Base-by-base conservation (phyloP, 1,140 invertebrate genomes). In the Euschistus heros region DNA sequence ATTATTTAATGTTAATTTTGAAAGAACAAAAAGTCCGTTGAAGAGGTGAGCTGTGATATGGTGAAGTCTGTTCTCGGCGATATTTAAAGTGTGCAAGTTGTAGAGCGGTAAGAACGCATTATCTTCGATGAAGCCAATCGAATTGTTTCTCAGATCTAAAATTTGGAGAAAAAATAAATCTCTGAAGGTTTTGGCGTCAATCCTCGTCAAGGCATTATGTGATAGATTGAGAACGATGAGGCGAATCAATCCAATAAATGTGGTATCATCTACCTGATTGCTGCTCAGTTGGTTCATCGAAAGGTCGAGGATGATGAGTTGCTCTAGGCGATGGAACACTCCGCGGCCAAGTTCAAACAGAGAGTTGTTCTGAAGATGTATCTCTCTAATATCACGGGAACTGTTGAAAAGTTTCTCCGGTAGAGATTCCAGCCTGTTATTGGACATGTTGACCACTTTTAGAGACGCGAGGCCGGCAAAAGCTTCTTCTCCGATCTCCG, bases 111-210 rank as follows among this genome's bases (percentile, higher is more conserved):
- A 72, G 72, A 95, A 94, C 2, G 91, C 86, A 71, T 91, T 90
- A 65, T 90, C 88, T 76, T 91, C 88, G 66, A 93, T 89, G 68
- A 85, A 87, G 42, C 86, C 85, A 70, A 94, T 89, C 2, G 87
- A 86, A 74, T 95, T 95, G 72, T 93, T 90, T 67, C 89, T 82
- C 59, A 95, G 75, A 74, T 92, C 87, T 26, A 96, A 80, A 57
- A 91, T 89, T 79, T 94, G 91, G 66, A 96, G 77, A 72, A 89
- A 87, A 71, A 87, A 90, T 22, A 94, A 78, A 72, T 92, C 89
- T 76, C 90, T 88, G 77, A 95, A 94, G 67, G 88, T 91, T 55
- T 84, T 82, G 17, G 86, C 83, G 71, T 92, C 88, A 63, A 95
- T 85, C 67, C 84, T 80, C 0, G 87, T 91, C 2, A 95, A 73